Conservation (phyloP, 2,113 vertebrate species). For the Condylura cristata region DNA sequence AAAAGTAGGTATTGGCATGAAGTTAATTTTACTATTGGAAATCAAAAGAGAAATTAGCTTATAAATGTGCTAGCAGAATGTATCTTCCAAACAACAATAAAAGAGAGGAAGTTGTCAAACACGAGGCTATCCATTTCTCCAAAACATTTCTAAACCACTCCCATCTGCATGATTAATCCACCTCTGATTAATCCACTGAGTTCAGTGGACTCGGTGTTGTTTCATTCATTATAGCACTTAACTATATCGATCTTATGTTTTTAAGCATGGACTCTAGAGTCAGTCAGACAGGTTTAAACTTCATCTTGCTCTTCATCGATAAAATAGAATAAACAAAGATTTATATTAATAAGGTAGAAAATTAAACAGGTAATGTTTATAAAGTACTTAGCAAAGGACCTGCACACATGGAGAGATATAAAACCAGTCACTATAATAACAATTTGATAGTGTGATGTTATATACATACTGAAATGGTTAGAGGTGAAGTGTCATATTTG, state of each 20-base stretch:
- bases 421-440: neutral
- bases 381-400: neutral
- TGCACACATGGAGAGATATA: neutral
- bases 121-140: neutral
- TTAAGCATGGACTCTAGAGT: neutral
- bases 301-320: neutral
- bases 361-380: neutral
- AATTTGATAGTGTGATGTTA: neutral
- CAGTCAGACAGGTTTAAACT: neutral
- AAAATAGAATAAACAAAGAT: neutral
- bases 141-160: neutral
- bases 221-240: neutral
- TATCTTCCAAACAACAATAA: neutral
- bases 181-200: no score
- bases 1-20: neutral
- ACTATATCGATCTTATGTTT: neutral
- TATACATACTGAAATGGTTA: neutral
- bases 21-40: conserved; percentile 20
- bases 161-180: neutral
- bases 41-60: neutral
- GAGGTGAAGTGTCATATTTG: neutral
- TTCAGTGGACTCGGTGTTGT: neutral
- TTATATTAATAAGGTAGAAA: neutral
- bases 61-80: neutral
- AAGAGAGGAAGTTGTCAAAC: neutral